These are phyloP conservation scores for Eueremaeus valkanovi DNA, from an alignment of 2,888 invertebrate genomes.

Conservation along the genomic window DNA sequence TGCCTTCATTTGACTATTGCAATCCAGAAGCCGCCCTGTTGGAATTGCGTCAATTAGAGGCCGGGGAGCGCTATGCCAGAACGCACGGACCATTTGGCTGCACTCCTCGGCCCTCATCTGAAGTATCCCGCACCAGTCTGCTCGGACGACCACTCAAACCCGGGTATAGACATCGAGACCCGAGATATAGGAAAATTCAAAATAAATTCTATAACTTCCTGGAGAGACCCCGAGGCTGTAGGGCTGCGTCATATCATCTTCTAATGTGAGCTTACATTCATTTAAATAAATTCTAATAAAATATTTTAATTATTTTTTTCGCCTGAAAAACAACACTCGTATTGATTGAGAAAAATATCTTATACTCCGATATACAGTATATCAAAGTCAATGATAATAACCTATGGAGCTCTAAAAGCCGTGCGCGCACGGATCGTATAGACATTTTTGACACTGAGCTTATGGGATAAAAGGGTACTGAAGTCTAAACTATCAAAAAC, in stretches of 20 bases:
- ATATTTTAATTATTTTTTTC: too few species aligned
- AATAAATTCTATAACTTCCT: slow-evolving; percentile 90
- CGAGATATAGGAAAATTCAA: slow-evolving; percentile 70
- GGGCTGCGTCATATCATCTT: slow-evolving; percentile 84
- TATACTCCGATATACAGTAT: too few species aligned
- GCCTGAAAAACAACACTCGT: too few species aligned
- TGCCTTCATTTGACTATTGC: slow-evolving; percentile 38
- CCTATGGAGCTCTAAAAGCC: too few species aligned
- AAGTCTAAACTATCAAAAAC: too few species aligned
- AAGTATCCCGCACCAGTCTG: slow-evolving; percentile 44
- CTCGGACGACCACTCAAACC: slow-evolving; percentile 44
- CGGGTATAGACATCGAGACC: slow-evolving; percentile 58
- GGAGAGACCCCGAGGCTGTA: slow-evolving; percentile 82
- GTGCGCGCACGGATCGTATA: too few species aligned
- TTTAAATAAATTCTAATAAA: too few species aligned
- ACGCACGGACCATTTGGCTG: slow-evolving; percentile 41
- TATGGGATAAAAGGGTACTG: too few species aligned
- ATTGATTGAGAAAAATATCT: too few species aligned
- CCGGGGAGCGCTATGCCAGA: slow-evolving; percentile 46
- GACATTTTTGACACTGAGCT: too few species aligned
- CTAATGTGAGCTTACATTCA: slow-evolving; percentile 95
- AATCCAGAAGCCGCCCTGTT: slow-evolving; percentile 43
- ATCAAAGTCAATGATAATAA: too few species aligned
- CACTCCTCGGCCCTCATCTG: slow-evolving; percentile 42
- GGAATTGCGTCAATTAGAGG: slow-evolving; percentile 47